These are phyloP conservation scores for Neosalanx taihuensis DNA, from an alignment of 2,797 vertebrate species.

Conservation along the genomic window DNA sequence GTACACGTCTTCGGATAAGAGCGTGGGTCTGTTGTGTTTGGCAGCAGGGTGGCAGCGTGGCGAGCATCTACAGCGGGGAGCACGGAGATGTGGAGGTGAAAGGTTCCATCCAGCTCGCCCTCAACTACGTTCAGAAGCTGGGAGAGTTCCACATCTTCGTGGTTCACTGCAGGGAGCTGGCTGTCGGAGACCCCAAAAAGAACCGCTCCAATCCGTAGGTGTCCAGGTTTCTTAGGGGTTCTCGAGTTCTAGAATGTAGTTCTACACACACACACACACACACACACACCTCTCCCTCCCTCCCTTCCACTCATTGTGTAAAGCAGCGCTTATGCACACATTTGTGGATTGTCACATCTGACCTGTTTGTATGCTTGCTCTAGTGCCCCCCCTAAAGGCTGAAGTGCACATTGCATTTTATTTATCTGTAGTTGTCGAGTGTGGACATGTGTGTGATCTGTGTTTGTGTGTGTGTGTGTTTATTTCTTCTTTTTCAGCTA, in stretches of 20 bases:
- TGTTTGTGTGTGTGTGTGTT: constrained; percentile 1
- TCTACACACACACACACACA: too few species aligned
- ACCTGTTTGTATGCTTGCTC: background rate
- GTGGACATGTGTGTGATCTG: too few species aligned
- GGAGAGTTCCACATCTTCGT: constrained; percentile 89
- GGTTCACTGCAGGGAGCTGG: constrained; percentile 86
- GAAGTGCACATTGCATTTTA: too few species aligned
- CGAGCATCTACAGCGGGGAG: constrained; percentile 83
- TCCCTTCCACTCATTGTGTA: background rate
- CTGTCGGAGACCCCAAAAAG: constrained; percentile 82
- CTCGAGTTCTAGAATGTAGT: too few species aligned
- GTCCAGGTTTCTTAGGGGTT: background rate
- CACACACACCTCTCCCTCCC: too few species aligned
- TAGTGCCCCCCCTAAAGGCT: too few species aligned
- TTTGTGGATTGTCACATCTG: background rate
- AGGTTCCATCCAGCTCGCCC: constrained; percentile 86
- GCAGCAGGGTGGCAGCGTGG: constrained; percentile 84
- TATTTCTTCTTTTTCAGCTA: constrained; percentile 74
- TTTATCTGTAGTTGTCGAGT: too few species aligned
- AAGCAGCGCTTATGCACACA: background rate
- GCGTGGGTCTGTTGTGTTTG: constrained; percentile 2
- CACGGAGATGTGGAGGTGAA: constrained; percentile 81
- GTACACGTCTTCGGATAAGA: too few species aligned
- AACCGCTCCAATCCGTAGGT: constrained; percentile 93
- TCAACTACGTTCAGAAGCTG: constrained; percentile 88